Evolutionary conservation across 2,888 invertebrate species (phyloP), one percentile per base, ranked within the genome.

Genomic region (Leucozona laternaria): DNA sequence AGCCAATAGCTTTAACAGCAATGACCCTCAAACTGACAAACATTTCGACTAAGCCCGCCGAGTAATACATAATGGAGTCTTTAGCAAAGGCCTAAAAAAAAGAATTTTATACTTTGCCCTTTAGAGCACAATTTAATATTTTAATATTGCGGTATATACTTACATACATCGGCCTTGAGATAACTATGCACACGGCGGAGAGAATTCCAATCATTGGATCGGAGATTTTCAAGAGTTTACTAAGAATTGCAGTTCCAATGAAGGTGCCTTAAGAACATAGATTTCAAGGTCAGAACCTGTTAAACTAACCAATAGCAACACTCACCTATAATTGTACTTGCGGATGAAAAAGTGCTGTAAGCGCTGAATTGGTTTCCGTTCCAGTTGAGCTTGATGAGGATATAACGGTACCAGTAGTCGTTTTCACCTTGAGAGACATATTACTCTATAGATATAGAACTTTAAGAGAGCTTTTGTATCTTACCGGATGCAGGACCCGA

Each of bases 1-100:
- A 91, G 0, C 92, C 91, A 37, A 93, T 91, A 0, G 92, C 89
- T 87, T 92, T 93, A 7, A 92, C 91, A 4, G 92, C 91, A 60
- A 93, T 92, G 1, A 91, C 90, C 40, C 92, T 91, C 17, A 92
- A 79, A 20, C 91, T 91, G 25, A 91, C 90, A 76, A 93, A 92
- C 90, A 92, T 90, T 78, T 93, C 93, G 4, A 91, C 89, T 2
- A 90, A 89, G 22, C 90, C 90, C 34, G 90, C 93, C 15, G 90
- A 86, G 78, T 92, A 93, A 76, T 91, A 92, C 7, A 90, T 88
- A 1, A 90, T 79, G 1, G 91, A 90, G 10, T 88, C 89, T 10
- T 81, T 90, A 2, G 92, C 89, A 72, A 92, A 90, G 1, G 92
- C 91, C 92, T 92, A n/a, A 7, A 88, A 81, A 28, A 57, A 57